Conservation (phyloP, 2,113 vertebrate genomes). For the Tenebrosternarchus preto region DNA sequence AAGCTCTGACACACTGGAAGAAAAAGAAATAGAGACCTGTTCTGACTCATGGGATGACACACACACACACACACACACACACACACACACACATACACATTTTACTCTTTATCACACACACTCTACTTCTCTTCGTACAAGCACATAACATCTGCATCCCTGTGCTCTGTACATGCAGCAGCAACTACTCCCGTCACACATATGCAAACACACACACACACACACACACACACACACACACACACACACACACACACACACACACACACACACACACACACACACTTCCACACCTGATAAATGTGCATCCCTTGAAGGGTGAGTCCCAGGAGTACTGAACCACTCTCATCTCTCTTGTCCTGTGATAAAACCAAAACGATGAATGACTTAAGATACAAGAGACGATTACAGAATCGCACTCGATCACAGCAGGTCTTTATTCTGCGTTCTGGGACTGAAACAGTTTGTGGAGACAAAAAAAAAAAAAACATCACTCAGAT, state of each 20-base stretch:
- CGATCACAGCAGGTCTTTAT: background rate
- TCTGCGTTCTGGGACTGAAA: background rate
- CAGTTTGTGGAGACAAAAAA: background rate
- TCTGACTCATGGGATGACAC: slow-evolving; percentile 50
- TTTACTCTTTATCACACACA: background rate
- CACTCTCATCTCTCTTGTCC: slow-evolving; percentile 87
- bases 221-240: background rate
- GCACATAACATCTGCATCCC: background rate
- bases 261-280: slow-evolving; percentile 10
- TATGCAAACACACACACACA: too few species aligned
- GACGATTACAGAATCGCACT: background rate
- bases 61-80: slow-evolving; percentile 1
- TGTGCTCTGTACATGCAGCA: slow-evolving; percentile 27
- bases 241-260: slow-evolving; percentile 65
- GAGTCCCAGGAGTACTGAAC: slow-evolving; percentile 83
- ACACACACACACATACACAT: slow-evolving; percentile 6
- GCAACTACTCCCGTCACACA: slow-evolving; percentile 40
- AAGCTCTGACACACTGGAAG: slow-evolving; percentile 3
- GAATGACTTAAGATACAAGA: slow-evolving; percentile 61
- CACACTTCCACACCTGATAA: slow-evolving; percentile 90
- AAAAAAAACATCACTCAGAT: background rate
- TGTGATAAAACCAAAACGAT: slow-evolving; percentile 64
- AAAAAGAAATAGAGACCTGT: slow-evolving; percentile 5
- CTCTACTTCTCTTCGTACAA: background rate
- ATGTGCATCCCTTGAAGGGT: slow-evolving; percentile 88